Percentiles rank a stretch among this genome's conserved stretches.
Evolutionary conservation across 2,888 invertebrate genomes (phyloP).

Genomic region (Linnaemya vulpina): DNA sequence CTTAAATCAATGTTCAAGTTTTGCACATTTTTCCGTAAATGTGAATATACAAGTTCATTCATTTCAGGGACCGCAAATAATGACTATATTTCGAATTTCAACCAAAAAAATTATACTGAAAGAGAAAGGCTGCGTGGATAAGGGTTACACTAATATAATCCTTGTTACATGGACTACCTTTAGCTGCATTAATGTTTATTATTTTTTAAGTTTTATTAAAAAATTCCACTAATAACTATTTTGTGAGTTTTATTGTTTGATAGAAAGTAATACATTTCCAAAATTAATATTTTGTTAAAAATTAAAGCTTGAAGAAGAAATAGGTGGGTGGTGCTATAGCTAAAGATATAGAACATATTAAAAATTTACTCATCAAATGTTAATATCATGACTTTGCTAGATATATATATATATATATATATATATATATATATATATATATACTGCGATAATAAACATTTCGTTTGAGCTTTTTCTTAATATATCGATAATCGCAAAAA

Average conservation of each 20-base stretch:
- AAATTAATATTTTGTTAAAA: not conserved
- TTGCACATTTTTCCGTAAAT: not conserved
- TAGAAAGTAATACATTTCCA: not conserved
- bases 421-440: too few relatives aligned
- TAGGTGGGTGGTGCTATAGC: too few relatives aligned
- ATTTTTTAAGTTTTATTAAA: not conserved
- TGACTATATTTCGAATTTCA: not conserved
- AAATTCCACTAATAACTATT: not conserved
- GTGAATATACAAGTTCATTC: not conserved
- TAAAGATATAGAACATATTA: too few relatives aligned
- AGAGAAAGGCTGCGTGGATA: not conserved
- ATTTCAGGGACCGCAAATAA: constrained; percentile 6
- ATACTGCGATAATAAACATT: too few relatives aligned
- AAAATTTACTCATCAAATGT: too few relatives aligned
- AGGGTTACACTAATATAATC: not conserved
- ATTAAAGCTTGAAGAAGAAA: too few relatives aligned
- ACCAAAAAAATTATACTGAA: not conserved
- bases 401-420: too few relatives aligned
- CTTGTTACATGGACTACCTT: constrained; percentile 4
- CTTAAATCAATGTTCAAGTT: not conserved
- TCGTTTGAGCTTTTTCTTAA: too few relatives aligned
- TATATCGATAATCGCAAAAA: too few relatives aligned
- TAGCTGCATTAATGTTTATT: not conserved
- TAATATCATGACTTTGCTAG: too few relatives aligned
- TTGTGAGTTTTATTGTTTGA: not conserved